Percentiles rank a stretch among this genome's conserved stretches.
Evolutionary conservation across 2,113 vertebrate genomes (phyloP).

Genomic region (Siniperca knerii): DNA sequence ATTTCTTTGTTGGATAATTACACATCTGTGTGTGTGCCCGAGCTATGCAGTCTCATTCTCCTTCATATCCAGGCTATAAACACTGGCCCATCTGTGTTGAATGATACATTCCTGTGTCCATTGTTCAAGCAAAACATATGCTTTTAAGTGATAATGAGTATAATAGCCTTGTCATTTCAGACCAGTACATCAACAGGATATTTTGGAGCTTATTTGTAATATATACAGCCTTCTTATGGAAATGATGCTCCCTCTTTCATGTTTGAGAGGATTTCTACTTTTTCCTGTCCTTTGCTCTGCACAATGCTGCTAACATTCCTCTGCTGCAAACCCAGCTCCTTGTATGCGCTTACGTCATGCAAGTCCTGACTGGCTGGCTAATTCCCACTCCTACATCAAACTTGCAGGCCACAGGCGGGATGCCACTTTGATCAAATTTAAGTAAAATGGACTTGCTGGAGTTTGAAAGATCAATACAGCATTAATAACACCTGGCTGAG

Average conservation of each 20-base stretch:
- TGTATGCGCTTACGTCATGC: constrained; percentile 31
- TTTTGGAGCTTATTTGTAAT: constrained; percentile 39
- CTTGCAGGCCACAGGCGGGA: constrained; percentile 55
- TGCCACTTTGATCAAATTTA: constrained; percentile 82
- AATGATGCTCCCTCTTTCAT: constrained; percentile 51
- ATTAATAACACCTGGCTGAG: constrained; percentile 81
- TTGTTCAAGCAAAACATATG: constrained; percentile 62
- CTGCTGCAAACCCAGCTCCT: constrained; percentile 24
- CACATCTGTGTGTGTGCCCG: constrained; percentile 54
- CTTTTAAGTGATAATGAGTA: constrained; percentile 64
- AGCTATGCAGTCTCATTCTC: constrained; percentile 13
- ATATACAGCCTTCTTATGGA: constrained; percentile 44
- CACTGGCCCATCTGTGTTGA: constrained; percentile 49
- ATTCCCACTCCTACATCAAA: constrained; percentile 59
- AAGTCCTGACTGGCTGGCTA: constrained; percentile 35
- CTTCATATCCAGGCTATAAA: constrained; percentile 48
- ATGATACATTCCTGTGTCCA: constrained; percentile 41
- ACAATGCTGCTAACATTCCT: constrained; percentile 32
- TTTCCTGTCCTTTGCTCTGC: constrained; percentile 15
- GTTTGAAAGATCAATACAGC: constrained; percentile 80
- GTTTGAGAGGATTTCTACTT: constrained; percentile 43
- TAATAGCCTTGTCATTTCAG: constrained; percentile 48
- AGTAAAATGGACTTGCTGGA: constrained; percentile 81
- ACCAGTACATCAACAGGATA: constrained; percentile 44
- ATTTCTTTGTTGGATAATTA: constrained; percentile 69